Conservation (phyloP, 2,113 vertebrate species). For the Daphoenositta chrysoptera region DNA sequence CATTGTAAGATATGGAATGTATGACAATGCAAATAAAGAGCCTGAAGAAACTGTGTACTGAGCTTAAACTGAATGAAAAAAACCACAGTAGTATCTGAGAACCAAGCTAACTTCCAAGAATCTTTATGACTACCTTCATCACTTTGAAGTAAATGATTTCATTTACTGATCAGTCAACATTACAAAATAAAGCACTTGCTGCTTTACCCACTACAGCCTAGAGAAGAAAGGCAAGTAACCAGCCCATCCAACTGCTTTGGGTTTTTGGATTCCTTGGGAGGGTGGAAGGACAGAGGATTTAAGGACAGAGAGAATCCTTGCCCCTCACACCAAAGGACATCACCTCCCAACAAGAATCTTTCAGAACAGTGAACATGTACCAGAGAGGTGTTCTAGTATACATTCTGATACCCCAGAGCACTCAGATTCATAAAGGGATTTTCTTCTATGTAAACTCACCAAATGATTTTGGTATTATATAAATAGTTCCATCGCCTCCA, state of each 20-base stretch:
- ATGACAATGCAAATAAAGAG: background rate
- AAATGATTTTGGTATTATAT: conserved; percentile 72
- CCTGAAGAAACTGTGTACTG: background rate
- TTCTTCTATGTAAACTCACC: conserved; percentile 55
- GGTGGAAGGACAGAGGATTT: background rate
- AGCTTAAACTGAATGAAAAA: background rate
- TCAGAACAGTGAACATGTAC: background rate
- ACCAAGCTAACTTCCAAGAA: background rate
- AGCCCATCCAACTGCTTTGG: accelerated
- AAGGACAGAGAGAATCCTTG: background rate
- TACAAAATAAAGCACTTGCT: background rate
- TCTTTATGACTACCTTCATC: background rate
- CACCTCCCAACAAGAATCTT: background rate
- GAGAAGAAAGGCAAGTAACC: background rate
- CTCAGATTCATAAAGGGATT: background rate
- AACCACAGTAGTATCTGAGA: background rate
- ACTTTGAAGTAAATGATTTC: background rate
- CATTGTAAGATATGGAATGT: background rate
- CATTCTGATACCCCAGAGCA: background rate
- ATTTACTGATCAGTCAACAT: background rate
- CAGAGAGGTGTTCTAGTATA: background rate
- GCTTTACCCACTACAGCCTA: background rate
- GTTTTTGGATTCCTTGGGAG: background rate
- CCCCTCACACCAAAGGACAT: accelerated
- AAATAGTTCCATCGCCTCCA: conserved; percentile 83